Evolutionary conservation across 2,113 vertebrate species (phyloP), one percentile per base, ranked within the genome.

Genomic region (Odontesthes bonariensis): DNA sequence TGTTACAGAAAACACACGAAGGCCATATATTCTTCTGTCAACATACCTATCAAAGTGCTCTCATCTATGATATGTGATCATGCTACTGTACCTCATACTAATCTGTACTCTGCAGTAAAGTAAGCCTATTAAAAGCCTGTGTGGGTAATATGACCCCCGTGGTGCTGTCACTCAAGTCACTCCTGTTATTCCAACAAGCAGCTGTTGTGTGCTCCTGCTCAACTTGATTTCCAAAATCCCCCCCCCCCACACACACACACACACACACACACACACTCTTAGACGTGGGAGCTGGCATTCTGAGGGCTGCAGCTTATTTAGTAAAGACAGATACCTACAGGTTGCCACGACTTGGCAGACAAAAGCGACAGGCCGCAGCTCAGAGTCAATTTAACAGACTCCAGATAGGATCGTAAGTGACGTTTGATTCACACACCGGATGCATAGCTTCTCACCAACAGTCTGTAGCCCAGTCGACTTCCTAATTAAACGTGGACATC

Each of bases 141-240:
- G 20, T 59, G 73, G 82, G 84, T 90, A 89, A 92, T 74, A 69
- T 47, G 87, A 92, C 77, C 86, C 73, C 55, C 58, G 79, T 62
- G 72, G 47, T 74, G 69, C 86, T 35, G 66, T 82, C 82, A n/a
- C 87, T 78, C 74, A 84, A 35, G 66, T 82, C 82, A n/a, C 87
- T 78, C 74, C 82, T 83, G 84, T 88, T 89, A 87, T 92, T 91
- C 83, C 84, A 87, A 83, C 86, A 64, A 81, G 86, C 91, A 93
- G 90, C 90, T 93, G 91, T 70, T 89, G 82, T 56, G 69, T 86
- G 70, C 66, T 87, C 70, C 69, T 81, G 55, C 75, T 85, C 83
- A 72, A 82, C 79, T 76, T 77, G 78, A 76, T 69, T 81, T 74
- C 73, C 63, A 64, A 85, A 85, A 77, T 69, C 69, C 35, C 10